Conservation (phyloP, 2,888 invertebrate genomes). For the Drosophila rellima region DNA sequence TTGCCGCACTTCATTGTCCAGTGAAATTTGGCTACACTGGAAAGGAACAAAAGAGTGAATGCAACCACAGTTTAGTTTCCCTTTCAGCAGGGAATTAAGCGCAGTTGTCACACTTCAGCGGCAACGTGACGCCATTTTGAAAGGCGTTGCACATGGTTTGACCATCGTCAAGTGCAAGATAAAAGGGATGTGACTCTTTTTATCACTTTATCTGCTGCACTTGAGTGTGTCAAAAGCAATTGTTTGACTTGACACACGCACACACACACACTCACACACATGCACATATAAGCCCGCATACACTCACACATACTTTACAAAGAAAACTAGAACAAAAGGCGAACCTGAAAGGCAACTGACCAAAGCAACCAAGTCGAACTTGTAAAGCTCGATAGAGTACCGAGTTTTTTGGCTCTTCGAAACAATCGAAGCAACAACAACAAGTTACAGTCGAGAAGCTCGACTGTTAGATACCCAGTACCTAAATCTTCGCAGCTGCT, state of each 20-base stretch:
- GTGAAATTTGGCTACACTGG: constrained; percentile 20
- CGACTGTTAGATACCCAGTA: not conserved
- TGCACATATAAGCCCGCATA: no score
- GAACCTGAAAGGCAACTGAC: constrained; percentile 44
- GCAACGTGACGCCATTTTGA: constrained; percentile 22
- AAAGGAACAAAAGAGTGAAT: no score
- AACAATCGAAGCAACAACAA: constrained; percentile 18
- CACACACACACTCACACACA: constrained; percentile 16
- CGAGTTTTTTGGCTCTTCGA: constrained; percentile 11
- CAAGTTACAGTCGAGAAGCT: not conserved
- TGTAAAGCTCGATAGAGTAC: constrained; percentile 19
- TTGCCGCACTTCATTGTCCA: constrained; percentile 20
- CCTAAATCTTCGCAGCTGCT: not conserved
- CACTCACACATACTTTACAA: constrained; percentile 16
- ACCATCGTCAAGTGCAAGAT: constrained; percentile 21
- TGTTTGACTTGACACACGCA: constrained; percentile 63
- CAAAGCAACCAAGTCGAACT: constrained; percentile 34
- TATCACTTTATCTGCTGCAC: constrained; percentile 71
- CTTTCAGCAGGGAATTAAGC: constrained; percentile 13
- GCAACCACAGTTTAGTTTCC: not conserved
- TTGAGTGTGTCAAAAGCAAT: constrained; percentile 75
- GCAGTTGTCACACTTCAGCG: constrained; percentile 41
- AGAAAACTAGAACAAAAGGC: constrained; percentile 50
- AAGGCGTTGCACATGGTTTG: constrained; percentile 6
- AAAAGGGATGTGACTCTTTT: constrained; percentile 45